These are phyloP conservation scores for Hypomesus transpacificus DNA, from an alignment of 2,113 vertebrate genomes.

Conservation along the genomic window DNA sequence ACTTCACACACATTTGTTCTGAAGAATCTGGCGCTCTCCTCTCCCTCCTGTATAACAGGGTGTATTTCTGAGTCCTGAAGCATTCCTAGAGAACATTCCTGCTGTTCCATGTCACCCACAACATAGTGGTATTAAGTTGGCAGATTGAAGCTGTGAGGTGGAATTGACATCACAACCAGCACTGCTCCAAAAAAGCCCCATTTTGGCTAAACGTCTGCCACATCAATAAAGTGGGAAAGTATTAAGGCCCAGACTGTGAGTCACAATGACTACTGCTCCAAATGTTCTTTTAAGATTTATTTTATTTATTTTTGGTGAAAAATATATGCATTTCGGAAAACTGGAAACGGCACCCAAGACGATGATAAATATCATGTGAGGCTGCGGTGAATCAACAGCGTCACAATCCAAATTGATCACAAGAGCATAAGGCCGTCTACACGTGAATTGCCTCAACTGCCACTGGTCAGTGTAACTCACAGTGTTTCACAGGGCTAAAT, in stretches of 20 bases:
- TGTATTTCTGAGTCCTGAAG: not conserved
- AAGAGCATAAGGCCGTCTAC: constrained; percentile 35
- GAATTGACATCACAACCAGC: constrained; percentile 34
- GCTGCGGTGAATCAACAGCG: constrained; percentile 21
- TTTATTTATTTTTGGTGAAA: constrained; percentile 32
- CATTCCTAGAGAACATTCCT: not conserved
- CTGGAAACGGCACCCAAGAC: constrained; percentile 46
- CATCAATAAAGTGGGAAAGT: constrained; percentile 29
- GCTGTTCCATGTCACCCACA: constrained; percentile 19
- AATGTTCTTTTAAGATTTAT: constrained; percentile 28
- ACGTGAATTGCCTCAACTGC: constrained; percentile 38
- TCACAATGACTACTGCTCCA: constrained; percentile 34
- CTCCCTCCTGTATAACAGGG: constrained; percentile 8
- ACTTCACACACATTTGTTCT: constrained; percentile 28
- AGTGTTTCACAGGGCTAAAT: constrained; percentile 39
- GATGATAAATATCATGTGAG: constrained; percentile 44
- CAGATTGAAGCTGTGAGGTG: constrained; percentile 25
- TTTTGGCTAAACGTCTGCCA: constrained; percentile 7
- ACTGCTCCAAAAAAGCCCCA: constrained; percentile 10
- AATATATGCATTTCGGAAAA: constrained; percentile 59
- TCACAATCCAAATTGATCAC: constrained; percentile 37
- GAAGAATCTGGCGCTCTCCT: not conserved
- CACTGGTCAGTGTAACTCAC: constrained; percentile 44
- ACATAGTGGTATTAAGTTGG: not conserved
- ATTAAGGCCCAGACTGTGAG: constrained; percentile 9